Evolutionary conservation across 23 tunicate species (phyloP), one percentile per base, ranked within the genome.

Genomic region (Diplosoma virens): DNA sequence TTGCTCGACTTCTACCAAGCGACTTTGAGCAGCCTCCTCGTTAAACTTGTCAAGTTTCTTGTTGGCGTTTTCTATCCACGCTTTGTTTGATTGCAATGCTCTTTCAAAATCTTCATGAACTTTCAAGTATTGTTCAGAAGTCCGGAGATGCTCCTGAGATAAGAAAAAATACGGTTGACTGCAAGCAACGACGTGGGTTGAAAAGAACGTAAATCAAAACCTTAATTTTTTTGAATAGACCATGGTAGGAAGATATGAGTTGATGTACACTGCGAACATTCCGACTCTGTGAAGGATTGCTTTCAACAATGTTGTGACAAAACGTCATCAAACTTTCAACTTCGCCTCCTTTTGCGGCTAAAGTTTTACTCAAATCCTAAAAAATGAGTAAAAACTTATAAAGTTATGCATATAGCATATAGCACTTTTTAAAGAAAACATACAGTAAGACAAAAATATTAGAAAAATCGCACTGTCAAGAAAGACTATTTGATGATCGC

Each of bases 241-340:
- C 87, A 31, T 85, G 92, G 52, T 92, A 92, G 23, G 67, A 6
- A 20, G 87, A 30, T 2, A 92, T 85, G 5, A 92, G 71, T 22
- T 92, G 87, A 37, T 92, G 97, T 9, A 90, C 84, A 70, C 81
- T 85, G 27, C 92, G 67, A 1, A 85, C 81, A 9, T 71, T 78
- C 20, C 63, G 67, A 53, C 69, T 76, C 66, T 84, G 97, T 5
- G 86, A 67, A 0, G 88, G 66, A 66, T 90, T 88, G n/a, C 79
- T 76, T 30, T 90, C 97, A 7, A 90, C 86, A 0, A 90, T 58
- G 20, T 90, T 86, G 37, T 82, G 73, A 23, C 81, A 79, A 59
- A 84, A 86, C 23, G 79, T 80, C 82, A 83, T 56, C 61, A 90
- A 58, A 32, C 64, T 84, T 66, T 90, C 97, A 53, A 90, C 79